phyloP scores from a whole-genome alignment of 2,113 vertebrate genomes.

The Nesogale talazaci region DNA sequence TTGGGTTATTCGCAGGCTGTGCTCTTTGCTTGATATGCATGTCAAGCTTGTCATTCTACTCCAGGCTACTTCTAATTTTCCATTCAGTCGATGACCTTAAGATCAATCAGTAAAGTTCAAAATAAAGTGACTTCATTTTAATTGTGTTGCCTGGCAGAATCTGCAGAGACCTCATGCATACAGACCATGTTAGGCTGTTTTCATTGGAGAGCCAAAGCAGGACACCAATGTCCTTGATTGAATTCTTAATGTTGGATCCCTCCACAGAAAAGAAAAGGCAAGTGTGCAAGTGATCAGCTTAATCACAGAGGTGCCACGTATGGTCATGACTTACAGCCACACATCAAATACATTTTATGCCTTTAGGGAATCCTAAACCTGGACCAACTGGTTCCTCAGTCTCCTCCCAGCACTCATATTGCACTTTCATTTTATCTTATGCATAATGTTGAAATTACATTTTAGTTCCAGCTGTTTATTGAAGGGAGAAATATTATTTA shows the following conservation, averaged over 20 bases:
- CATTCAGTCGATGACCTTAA: background rate
- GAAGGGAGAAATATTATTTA: background rate
- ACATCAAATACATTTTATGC: background rate
- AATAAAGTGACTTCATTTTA: background rate
- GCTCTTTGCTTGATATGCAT: background rate
- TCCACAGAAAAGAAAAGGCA: background rate
- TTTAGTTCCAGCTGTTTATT: background rate
- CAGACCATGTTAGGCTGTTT: background rate
- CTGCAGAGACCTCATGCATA: no score
- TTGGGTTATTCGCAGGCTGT: background rate
- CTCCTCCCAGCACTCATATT: background rate
- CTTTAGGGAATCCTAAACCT: background rate
- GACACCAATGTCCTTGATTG: background rate
- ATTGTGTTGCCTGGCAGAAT: background rate
- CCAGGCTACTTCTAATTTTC: background rate
- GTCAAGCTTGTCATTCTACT: background rate
- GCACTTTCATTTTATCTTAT: background rate
- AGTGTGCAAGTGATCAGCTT: background rate
- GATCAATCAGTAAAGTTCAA: background rate
- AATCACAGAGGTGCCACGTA: background rate
- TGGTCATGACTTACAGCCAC: background rate
- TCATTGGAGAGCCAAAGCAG: background rate
- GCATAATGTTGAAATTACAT: background rate
- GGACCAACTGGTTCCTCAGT: background rate
- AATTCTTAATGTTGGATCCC: background rate